Evolutionary conservation across 1,140 invertebrate genomes (phyloP), one percentile per base, ranked within the genome.

Genomic region (Battus philenor): DNA sequence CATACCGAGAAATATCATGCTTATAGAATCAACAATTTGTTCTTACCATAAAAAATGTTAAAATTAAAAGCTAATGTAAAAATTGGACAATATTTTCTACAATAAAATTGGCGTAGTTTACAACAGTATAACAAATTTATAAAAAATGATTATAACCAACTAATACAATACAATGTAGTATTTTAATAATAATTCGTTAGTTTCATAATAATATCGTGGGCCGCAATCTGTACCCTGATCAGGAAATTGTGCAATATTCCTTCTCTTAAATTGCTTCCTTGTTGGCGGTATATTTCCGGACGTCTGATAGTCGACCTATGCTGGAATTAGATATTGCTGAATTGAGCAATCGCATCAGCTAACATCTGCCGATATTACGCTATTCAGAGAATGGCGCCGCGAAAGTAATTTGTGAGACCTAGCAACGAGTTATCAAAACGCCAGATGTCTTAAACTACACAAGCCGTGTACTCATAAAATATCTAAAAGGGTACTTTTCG

Each of bases 211-310:
- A 24, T 15, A 27, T 29, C 16, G 16, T 24, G 15, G 12, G 9
- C 33, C 9, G 5, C 24, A 41, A 41, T 27, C 22, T 6, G 16
- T 16, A 16, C 17, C 12, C 38, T 13, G 50, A 52, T 51, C 50
- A 59, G 59, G 63, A 74, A 62, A 74, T 74, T 74, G 60, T 63
- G 61, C 54, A 74, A 74, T 69, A 59, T 57, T 57, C 56, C 61
- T 65, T 59, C 54, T 58, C 66, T 69, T 63, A 59, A 59, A 60
- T 65, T 59, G 60, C 57, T 73, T 70, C 67, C 64, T 57, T 47
- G 50, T 47, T 36, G 45, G 46, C 50, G 47, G 29, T 31, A 11
- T 33, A 36, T 49, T 65, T 61, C 66, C 57, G 68, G 63, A 72
- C 64, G 63, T 52, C 34, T 57, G 56, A 54, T 57, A 57, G 47